These are phyloP conservation scores for Todiramphus chloris DNA, from an alignment of 2,113 vertebrate genomes.

Conservation along the genomic window DNA sequence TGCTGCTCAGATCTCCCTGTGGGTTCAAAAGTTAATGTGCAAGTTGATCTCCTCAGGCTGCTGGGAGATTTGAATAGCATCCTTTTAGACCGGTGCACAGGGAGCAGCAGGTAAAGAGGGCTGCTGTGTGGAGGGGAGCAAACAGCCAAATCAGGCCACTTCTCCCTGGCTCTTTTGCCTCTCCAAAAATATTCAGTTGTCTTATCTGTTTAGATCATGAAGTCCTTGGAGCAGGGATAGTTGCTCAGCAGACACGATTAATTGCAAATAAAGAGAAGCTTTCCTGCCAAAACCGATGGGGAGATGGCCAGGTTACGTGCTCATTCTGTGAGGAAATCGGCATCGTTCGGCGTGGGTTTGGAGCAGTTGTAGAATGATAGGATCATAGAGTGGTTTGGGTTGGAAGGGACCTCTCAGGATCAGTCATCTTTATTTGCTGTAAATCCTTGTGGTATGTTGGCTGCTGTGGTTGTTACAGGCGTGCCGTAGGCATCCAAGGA, in stretches of 20 bases:
- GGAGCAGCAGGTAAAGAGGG: neutral
- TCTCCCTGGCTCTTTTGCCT: neutral
- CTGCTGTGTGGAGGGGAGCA: neutral
- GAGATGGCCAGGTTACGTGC: neutral
- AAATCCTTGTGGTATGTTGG: neutral
- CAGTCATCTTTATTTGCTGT: neutral
- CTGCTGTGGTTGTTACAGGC: neutral
- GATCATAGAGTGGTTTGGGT: neutral
- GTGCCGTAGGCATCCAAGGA: neutral
- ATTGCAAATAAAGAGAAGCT: neutral
- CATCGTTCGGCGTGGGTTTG: neutral
- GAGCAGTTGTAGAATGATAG: neutral
- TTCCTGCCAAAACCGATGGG: neutral
- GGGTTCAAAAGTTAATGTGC: conserved; percentile 8
- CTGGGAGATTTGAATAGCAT: neutral
- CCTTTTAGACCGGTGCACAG: neutral
- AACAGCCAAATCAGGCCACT: neutral
- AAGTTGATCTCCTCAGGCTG: neutral
- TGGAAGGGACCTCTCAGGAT: neutral
- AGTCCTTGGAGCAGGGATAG: neutral
- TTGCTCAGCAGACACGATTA: neutral
- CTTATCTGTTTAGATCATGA: neutral
- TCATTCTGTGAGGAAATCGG: neutral
- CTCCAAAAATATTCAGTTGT: neutral
- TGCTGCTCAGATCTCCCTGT: neutral